Percentiles rank a stretch among this genome's conserved stretches.
Conservation (phyloP, 35 echinoderm and acorn worm species). For the Anneissia japonica region DNA sequence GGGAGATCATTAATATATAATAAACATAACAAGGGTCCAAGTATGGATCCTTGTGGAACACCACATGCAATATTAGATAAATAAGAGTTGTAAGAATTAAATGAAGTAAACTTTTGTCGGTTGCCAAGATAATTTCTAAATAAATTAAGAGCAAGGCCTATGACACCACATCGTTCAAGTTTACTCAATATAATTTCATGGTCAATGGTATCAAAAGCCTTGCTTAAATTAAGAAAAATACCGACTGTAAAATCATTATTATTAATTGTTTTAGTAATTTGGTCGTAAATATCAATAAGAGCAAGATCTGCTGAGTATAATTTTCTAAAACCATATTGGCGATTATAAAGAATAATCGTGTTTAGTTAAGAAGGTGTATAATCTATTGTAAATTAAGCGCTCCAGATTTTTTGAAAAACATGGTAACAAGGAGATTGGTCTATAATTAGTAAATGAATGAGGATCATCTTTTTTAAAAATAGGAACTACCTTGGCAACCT, state of each 20-base stretch:
- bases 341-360: too few relatives aligned
- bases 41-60: neutral
- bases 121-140: neutral
- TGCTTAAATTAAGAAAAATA: neutral
- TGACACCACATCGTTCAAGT: neutral
- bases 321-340: too few relatives aligned
- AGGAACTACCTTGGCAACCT: too few relatives aligned
- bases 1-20: neutral
- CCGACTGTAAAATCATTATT: neutral
- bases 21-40: neutral
- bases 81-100: neutral
- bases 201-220: neutral
- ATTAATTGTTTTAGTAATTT: neutral
- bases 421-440: neutral
- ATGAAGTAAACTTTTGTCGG: neutral
- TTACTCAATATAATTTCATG: neutral
- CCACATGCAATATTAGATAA: neutral
- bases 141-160: neutral
- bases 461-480: neutral
- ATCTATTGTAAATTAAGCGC: neutral
- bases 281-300: neutral
- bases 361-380: neutral
- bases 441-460: neutral
- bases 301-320: neutral
- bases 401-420: neutral